A percentile compares a stretch with the other conserved stretches of the same genome.
These are phyloP conservation scores for Loripinus fragilis DNA, from an alignment of 2,888 invertebrate genomes.

Conservation along the genomic window DNA sequence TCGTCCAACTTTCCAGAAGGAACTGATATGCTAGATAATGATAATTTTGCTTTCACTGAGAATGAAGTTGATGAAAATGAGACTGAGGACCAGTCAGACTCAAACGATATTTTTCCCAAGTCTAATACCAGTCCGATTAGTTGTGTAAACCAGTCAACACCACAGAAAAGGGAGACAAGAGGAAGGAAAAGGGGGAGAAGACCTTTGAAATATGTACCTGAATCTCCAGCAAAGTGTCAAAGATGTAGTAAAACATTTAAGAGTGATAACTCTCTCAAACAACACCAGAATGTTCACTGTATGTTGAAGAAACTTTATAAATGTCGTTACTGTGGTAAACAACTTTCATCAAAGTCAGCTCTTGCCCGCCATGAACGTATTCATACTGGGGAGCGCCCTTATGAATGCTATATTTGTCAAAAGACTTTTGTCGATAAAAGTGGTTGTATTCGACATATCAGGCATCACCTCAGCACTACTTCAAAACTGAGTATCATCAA, in stretches of 20 bases:
- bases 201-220: conserved; percentile 25
- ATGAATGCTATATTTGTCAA: conserved; percentile 56
- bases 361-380: conserved; percentile 56
- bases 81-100: not conserved
- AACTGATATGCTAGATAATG: conserved; percentile 47
- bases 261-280: conserved; percentile 43
- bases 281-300: conserved; percentile 54
- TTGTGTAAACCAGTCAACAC: not conserved
- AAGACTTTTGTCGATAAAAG: conserved; percentile 58
- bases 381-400: conserved; percentile 53
- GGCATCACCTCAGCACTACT: conserved; percentile 22
- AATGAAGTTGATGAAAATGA: conserved; percentile 21
- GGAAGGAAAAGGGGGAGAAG: not conserved
- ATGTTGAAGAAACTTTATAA: conserved; percentile 61
- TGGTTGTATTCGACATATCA: conserved; percentile 55
- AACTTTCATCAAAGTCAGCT: conserved; percentile 48
- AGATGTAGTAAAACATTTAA: conserved; percentile 54
- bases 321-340: conserved; percentile 58
- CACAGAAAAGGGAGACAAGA: not conserved
- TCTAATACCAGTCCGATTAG: not conserved
- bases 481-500: not conserved
- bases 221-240: conserved; percentile 54
- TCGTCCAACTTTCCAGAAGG: conserved; percentile 53
- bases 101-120: not conserved
- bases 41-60: conserved; percentile 24